phyloP scores from a whole-genome alignment of 2,888 invertebrate species.

The Xylocampa areola region DNA sequence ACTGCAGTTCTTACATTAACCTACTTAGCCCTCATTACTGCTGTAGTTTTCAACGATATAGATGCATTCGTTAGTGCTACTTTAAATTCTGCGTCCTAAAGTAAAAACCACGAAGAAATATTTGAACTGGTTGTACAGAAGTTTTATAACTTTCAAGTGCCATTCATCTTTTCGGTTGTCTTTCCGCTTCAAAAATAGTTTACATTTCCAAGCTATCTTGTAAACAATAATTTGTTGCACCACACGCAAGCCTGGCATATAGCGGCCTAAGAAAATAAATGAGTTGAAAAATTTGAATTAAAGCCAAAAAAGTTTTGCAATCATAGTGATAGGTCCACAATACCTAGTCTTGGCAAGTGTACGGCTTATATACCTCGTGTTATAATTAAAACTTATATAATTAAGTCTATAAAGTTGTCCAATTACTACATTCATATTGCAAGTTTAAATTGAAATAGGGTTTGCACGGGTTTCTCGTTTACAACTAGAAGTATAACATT shows the following conservation, averaged over 20 bases:
- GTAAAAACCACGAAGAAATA: not conserved
- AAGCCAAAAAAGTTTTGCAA: slow-evolving; percentile 16
- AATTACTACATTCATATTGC: slow-evolving; percentile 21
- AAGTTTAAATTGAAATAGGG: slow-evolving; percentile 36
- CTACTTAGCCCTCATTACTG: slow-evolving; percentile 13
- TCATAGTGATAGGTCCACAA: slow-evolving; percentile 12
- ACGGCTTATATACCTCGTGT: slow-evolving; percentile 20
- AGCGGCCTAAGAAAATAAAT: slow-evolving; percentile 17
- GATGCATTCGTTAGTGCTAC: not conserved
- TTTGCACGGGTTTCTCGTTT: slow-evolving; percentile 23
- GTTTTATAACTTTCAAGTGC: slow-evolving; percentile 17
- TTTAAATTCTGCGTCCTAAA: slow-evolving; percentile 10
- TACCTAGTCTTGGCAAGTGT: slow-evolving; percentile 26
- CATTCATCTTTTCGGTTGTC: slow-evolving; percentile 29
- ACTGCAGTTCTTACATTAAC: slow-evolving; percentile 4
- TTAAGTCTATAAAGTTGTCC: slow-evolving; percentile 25
- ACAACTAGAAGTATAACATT: slow-evolving; percentile 10
- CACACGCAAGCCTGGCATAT: slow-evolving; percentile 26
- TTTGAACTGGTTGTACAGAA: not conserved
- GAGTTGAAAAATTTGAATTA: slow-evolving; percentile 18
- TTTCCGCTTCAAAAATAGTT: slow-evolving; percentile 31
- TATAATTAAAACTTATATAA: slow-evolving; percentile 42
- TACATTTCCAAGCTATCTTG: slow-evolving; percentile 32
- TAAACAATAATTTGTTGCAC: slow-evolving; percentile 29
- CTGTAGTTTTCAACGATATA: not conserved